These are phyloP conservation scores for Philopotamus ludificatus DNA, from an alignment of 1,140 invertebrate species.

Conservation along the genomic window DNA sequence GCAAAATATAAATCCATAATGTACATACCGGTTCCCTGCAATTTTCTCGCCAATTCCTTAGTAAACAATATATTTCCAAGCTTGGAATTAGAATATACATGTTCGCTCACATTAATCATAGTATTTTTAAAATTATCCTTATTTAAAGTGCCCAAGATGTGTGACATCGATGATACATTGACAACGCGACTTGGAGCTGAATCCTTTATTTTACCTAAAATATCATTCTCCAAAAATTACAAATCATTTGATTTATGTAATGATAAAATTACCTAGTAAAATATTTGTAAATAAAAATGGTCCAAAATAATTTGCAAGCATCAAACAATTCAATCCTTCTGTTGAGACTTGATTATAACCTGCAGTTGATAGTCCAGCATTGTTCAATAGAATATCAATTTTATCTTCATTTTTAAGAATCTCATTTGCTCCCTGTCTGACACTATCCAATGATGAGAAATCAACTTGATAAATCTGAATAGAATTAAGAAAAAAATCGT, in stretches of 20 bases:
- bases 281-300: conserved; percentile 68
- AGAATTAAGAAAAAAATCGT: too few species aligned
- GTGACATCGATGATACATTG: not conserved
- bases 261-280: conserved; percentile 52
- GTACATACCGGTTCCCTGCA: not conserved
- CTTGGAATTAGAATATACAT: not conserved
- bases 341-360: conserved; percentile 55
- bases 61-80: not conserved
- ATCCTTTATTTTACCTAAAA: conserved; percentile 72
- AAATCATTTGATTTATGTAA: conserved; percentile 24
- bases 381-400: conserved; percentile 68
- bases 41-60: not conserved
- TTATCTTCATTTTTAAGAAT: conserved; percentile 53
- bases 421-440: conserved; percentile 55
- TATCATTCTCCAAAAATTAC: too few species aligned
- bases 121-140: not conserved
- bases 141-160: not conserved
- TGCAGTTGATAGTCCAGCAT: conserved; percentile 57
- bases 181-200: conserved; percentile 61
- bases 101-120: not conserved
- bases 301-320: conserved; percentile 67
- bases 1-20: not conserved
- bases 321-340: conserved; percentile 62
- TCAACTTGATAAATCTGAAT: conserved; percentile 56
- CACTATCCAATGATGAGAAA: conserved; percentile 54